These are phyloP conservation scores for Drosophila testacea DNA, from an alignment of 2,888 invertebrate genomes.

Conservation along the genomic window DNA sequence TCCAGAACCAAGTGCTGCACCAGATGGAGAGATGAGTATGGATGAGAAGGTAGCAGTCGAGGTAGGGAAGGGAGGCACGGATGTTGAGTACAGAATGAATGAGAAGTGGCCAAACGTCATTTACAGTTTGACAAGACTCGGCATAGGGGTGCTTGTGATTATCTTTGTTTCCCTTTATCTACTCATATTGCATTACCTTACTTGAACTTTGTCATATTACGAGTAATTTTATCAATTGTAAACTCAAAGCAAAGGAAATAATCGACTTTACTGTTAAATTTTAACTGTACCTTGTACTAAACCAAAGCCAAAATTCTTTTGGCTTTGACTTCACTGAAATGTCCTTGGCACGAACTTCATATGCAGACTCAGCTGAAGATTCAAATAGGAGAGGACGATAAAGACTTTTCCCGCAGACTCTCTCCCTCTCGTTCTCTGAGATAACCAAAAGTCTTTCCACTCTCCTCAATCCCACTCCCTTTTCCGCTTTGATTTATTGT, in stretches of 20 bases:
- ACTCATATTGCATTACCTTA: conserved; percentile 15
- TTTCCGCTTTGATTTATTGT: conserved; percentile 74
- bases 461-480: background rate
- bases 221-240: conserved; percentile 66
- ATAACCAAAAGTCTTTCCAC: conserved; percentile 44
- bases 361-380: conserved; percentile 27
- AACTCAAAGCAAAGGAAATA: conserved; percentile 41
- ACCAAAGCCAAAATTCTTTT: conserved; percentile 28
- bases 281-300: conserved; percentile 30
- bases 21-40: conserved; percentile 18
- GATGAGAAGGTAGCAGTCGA: conserved; percentile 8
- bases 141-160: conserved; percentile 19
- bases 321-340: conserved; percentile 43
- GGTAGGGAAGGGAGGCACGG: background rate
- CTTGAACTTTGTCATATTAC: conserved; percentile 37
- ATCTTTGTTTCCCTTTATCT: conserved; percentile 1
- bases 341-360: conserved; percentile 70
- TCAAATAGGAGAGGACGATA: conserved; percentile 25
- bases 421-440: conserved; percentile 3
- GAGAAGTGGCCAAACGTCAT: conserved; percentile 78
- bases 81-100: conserved; percentile 40
- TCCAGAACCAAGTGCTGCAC: conserved; percentile 34
- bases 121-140: conserved; percentile 67
- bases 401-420: conserved; percentile 48
- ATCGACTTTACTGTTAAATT: conserved; percentile 61